Conservation (phyloP, 2,888 invertebrate genomes). For the Synergus gifuensis region DNA sequence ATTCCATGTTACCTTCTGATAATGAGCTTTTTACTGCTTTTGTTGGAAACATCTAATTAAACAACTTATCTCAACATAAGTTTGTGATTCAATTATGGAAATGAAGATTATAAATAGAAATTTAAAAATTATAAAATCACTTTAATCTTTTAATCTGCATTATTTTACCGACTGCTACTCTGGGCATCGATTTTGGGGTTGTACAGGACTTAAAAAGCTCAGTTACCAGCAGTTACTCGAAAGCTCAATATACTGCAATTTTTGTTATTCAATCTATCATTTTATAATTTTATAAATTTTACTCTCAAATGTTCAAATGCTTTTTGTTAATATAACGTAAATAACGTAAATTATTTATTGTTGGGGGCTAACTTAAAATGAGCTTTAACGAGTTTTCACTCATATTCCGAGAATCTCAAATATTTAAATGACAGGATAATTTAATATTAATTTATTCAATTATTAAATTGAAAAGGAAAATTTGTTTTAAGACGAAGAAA, state of each 20-base stretch:
- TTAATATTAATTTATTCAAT: background rate
- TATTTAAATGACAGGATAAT: too few relatives aligned
- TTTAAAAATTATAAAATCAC: background rate
- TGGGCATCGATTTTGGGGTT: background rate
- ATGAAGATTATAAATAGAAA: background rate
- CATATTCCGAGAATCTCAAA: too few relatives aligned
- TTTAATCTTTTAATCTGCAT: background rate
- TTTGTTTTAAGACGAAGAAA: too few relatives aligned
- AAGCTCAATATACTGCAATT: too few relatives aligned
- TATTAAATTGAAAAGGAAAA: background rate
- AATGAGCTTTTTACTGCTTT: background rate
- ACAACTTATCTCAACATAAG: background rate
- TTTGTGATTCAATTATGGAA: background rate
- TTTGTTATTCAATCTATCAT: too few relatives aligned
- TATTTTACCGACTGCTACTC: background rate
- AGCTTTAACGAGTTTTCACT: too few relatives aligned
- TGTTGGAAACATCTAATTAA: background rate
- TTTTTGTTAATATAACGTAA: too few relatives aligned
- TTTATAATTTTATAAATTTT: too few relatives aligned
- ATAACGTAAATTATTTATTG: too few relatives aligned
- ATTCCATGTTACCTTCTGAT: background rate
- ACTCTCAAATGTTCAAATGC: too few relatives aligned
- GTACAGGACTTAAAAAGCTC: background rate
- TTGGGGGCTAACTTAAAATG: too few relatives aligned
- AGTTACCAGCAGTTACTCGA: background rate